phyloP scores from a whole-genome alignment of 2,797 vertebrate genomes.

The Otolemur crassicaudatus region DNA sequence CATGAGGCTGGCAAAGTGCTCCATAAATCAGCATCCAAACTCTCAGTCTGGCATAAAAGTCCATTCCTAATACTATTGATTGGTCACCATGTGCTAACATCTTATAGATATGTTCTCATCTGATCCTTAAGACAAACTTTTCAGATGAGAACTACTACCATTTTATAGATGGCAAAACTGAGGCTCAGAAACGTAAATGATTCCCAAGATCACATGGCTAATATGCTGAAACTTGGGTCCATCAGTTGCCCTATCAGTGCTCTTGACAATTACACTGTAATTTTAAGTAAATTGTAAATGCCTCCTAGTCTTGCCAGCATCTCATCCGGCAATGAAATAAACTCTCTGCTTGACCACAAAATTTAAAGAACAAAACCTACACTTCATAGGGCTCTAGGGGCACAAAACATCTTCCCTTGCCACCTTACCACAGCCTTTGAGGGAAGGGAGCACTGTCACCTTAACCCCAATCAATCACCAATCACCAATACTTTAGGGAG shows the following conservation, averaged over 20 bases:
- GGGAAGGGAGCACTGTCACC: not conserved
- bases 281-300: no score
- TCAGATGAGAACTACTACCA: not conserved
- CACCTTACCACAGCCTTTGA: not conserved
- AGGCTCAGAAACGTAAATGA: not conserved
- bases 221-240: not conserved
- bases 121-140: not conserved
- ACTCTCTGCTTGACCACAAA: not conserved
- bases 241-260: not conserved
- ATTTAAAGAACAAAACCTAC: not conserved
- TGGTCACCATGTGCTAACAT: not conserved
- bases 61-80: not conserved
- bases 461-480: not conserved
- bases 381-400: not conserved
- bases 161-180: not conserved
- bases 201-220: not conserved
- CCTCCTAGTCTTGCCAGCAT: not conserved
- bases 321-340: not conserved
- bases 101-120: not conserved
- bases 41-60: not conserved
- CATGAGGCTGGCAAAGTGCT: not conserved
- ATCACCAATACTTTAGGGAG: not conserved
- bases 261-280: not conserved
- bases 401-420: slow-evolving; percentile 1
- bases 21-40: not conserved